Conservation (phyloP, 2,113 vertebrate genomes). For the Chaenogobius annularis region DNA sequence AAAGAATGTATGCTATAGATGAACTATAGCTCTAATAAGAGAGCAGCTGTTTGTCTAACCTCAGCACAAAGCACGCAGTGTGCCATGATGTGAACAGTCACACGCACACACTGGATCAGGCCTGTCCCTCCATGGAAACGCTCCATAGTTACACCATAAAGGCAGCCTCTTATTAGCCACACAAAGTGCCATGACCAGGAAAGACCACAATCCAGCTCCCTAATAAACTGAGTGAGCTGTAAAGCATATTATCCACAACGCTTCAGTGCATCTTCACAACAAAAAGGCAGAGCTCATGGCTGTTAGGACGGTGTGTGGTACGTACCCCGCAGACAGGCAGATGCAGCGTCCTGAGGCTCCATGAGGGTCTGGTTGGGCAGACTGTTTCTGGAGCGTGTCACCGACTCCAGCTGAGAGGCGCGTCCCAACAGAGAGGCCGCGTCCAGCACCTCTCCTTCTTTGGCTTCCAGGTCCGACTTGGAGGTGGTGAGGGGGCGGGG, state of each 20-base stretch:
- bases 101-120: slow-evolving; percentile 36
- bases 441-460: slow-evolving; percentile 98
- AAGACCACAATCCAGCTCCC: slow-evolving; percentile 7
- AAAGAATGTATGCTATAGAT: slow-evolving; percentile 28
- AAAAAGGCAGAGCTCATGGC: slow-evolving; percentile 2
- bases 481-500: slow-evolving; percentile 93
- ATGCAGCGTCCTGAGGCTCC: slow-evolving; percentile 84
- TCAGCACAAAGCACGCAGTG: slow-evolving; percentile 63
- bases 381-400: slow-evolving; percentile 96
- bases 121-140: slow-evolving; percentile 58
- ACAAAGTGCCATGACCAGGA: slow-evolving; percentile 13
- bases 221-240: background rate
- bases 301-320: slow-evolving; percentile 40
- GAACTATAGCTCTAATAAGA: slow-evolving; percentile 50
- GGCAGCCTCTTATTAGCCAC: background rate
- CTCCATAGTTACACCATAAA: slow-evolving; percentile 32
- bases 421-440: slow-evolving; percentile 93
- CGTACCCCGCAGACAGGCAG: slow-evolving; percentile 85
- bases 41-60: slow-evolving; percentile 56
- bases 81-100: slow-evolving; percentile 49
- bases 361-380: slow-evolving; percentile 91
- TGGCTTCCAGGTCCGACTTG: slow-evolving; percentile 98
- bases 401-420: slow-evolving; percentile 96
- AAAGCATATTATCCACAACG: background rate
- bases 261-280: background rate